phyloP scores from a whole-genome alignment of 2,113 vertebrate genomes.

The Prunella himalayana region DNA sequence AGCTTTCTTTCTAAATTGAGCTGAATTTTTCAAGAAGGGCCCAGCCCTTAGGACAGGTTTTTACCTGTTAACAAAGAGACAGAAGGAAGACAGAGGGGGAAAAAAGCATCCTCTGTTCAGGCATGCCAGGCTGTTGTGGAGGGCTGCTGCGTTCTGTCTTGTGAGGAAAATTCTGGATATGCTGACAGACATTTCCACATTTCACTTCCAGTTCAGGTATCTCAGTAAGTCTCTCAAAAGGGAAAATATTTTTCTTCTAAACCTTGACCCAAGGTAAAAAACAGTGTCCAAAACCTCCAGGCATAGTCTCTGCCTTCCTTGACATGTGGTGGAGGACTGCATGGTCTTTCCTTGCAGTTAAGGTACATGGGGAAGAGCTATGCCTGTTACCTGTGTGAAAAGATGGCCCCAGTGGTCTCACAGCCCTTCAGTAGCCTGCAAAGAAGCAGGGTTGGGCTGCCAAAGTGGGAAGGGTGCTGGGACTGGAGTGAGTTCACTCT shows the following conservation, averaged over 20 bases:
- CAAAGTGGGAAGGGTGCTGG: not conserved
- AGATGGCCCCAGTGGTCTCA: not conserved
- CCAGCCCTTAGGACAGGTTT: not conserved
- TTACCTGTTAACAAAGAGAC: not conserved
- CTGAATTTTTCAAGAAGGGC: not conserved
- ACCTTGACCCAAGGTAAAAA: not conserved
- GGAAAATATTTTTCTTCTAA: not conserved
- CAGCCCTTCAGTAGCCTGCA: not conserved
- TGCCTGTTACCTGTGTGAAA: not conserved
- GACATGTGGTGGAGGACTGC: fast-evolving
- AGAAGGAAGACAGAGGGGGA: not conserved
- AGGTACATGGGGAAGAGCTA: not conserved
- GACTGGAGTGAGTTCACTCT: not conserved
- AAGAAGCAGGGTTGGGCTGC: not conserved
- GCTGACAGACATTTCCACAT: not conserved
- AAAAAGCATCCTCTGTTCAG: not conserved
- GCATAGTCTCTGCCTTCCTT: not conserved
- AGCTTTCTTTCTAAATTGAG: not conserved
- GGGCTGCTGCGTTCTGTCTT: not conserved
- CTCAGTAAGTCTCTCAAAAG: not conserved
- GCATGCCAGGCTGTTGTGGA: not conserved
- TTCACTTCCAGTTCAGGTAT: not conserved
- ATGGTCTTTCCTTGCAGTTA: not conserved
- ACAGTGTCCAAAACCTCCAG: not conserved
- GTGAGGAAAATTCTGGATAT: not conserved